Conservation (phyloP, 2,113 vertebrate genomes). For the Mus spicilegus region DNA sequence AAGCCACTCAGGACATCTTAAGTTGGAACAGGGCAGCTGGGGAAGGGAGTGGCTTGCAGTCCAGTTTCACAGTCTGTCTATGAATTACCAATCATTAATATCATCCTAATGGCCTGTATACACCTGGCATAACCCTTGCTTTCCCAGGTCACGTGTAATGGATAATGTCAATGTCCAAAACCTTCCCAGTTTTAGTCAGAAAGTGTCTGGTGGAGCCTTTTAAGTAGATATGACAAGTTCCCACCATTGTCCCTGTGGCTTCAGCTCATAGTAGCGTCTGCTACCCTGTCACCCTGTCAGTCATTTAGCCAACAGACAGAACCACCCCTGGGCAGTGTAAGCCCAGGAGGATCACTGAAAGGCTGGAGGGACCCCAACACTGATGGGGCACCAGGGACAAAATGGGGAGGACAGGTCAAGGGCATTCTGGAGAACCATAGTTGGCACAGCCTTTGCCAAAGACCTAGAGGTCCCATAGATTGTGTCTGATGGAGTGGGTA, state of each 20-base stretch:
- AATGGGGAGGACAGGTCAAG: neutral
- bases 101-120: too few species aligned
- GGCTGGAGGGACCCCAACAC: neutral
- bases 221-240: neutral
- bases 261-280: neutral
- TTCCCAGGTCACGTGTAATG: neutral
- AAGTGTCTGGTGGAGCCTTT: neutral
- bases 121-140: neutral
- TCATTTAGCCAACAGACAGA: neutral
- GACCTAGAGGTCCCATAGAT: neutral
- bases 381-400: rapidly evolving
- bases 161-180: neutral
- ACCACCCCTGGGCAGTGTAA: neutral
- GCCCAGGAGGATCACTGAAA: neutral
- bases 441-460: neutral
- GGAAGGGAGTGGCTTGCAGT: neutral
- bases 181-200: neutral
- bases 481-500: neutral
- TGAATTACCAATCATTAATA: too few species aligned
- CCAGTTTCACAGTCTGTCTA: neutral
- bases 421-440: neutral
- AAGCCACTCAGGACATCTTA: rapidly evolving
- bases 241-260: neutral
- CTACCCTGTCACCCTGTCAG: neutral
- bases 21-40: neutral